Conservation (phyloP, 1,140 invertebrate genomes). For the Leptinotarsa defecta region DNA sequence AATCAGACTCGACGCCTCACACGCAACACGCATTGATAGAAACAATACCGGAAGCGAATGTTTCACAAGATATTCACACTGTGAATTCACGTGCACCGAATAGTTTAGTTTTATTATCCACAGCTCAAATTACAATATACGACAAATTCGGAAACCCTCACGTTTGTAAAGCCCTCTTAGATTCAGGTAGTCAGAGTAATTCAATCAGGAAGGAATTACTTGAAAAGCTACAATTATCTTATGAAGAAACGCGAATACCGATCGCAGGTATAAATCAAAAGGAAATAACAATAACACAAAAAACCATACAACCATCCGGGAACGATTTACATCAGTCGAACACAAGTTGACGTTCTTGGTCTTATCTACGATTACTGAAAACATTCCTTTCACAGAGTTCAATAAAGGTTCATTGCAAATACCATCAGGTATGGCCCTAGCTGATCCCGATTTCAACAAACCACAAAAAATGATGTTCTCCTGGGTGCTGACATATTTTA, state of each 20-base stretch:
- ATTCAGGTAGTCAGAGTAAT: conserved; percentile 30
- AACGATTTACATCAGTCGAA: background rate
- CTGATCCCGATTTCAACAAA: conserved; percentile 40
- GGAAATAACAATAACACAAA: background rate
- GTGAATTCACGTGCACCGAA: background rate
- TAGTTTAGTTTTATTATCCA: conserved; percentile 27
- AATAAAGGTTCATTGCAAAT: conserved; percentile 34
- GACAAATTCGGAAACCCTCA: conserved; percentile 18
- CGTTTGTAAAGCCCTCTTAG: conserved; percentile 27
- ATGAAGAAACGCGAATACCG: conserved; percentile 17
- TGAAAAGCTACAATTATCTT: conserved; percentile 28
- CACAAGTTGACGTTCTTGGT: conserved; percentile 7
- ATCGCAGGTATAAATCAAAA: conserved; percentile 30
- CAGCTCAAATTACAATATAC: conserved; percentile 19
- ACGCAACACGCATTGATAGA: too few relatives aligned
- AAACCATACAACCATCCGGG: background rate
- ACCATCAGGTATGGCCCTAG: conserved; percentile 39
- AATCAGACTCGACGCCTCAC: background rate
- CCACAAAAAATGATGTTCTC: conserved; percentile 41
- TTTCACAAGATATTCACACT: too few relatives aligned
- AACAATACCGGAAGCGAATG: too few relatives aligned
- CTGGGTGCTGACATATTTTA: conserved; percentile 45
- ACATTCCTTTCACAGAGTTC: conserved; percentile 28
- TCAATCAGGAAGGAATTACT: conserved; percentile 30
- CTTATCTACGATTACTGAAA: conserved; percentile 29